These are phyloP conservation scores for Dysidea cf. avara DNA, from an alignment of 37 sponge, comb jelly and placozoan genomes.

Conservation along the genomic window DNA sequence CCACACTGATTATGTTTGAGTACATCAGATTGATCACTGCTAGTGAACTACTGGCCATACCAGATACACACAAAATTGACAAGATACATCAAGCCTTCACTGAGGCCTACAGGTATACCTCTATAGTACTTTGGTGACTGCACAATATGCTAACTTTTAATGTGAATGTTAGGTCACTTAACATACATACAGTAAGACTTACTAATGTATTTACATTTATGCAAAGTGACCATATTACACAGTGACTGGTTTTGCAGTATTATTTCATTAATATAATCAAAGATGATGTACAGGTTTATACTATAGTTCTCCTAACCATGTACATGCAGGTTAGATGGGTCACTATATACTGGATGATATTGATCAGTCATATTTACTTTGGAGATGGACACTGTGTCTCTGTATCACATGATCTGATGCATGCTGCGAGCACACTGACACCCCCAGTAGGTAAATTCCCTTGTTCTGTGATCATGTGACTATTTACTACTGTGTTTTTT, in stretches of 20 bases:
- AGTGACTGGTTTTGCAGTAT: too few relatives aligned
- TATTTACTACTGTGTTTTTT: too few relatives aligned
- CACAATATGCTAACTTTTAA: too few relatives aligned
- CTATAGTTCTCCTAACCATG: too few relatives aligned
- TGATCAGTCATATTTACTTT: constrained; percentile 35
- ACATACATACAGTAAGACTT: too few relatives aligned
- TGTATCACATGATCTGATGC: constrained; percentile 52
- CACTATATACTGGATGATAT: constrained; percentile 56
- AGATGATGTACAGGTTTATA: too few relatives aligned
- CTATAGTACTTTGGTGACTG: neutral
- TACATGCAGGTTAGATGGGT: constrained; percentile 28
- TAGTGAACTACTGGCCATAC: constrained; percentile 34
- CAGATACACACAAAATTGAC: constrained; percentile 43
- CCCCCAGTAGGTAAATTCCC: constrained; percentile 35
- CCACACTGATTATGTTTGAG: constrained; percentile 55
- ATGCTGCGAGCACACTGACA: constrained; percentile 61
- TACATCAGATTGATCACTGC: constrained; percentile 53
- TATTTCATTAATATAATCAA: too few relatives aligned
- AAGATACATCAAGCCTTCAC: constrained; percentile 31
- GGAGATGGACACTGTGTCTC: constrained; percentile 41
- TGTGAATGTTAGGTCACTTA: too few relatives aligned
- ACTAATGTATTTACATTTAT: too few relatives aligned
- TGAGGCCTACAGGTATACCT: constrained; percentile 47
- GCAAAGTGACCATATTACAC: too few relatives aligned
- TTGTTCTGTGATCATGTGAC: too few relatives aligned